Percentiles rank a stretch among this genome's conserved stretches.
phyloP scores from a whole-genome alignment of 2,797 vertebrate genomes.

The Myotis daubentonii region DNA sequence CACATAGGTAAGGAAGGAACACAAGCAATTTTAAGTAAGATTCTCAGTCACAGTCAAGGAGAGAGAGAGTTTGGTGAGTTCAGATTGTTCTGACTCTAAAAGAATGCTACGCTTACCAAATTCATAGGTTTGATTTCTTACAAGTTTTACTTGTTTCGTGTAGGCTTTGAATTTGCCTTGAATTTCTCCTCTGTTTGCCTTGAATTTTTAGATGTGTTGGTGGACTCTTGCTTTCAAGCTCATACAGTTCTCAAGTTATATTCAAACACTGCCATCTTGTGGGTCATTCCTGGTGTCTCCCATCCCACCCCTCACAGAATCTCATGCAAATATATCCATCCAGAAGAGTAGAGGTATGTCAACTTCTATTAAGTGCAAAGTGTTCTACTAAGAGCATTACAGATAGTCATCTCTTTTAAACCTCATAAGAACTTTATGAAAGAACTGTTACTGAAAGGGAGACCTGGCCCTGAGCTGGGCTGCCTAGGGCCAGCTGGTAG shows the following conservation, averaged over 20 bases:
- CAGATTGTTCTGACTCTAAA: neutral
- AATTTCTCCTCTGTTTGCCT: constrained; percentile 8
- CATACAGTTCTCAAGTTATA: neutral
- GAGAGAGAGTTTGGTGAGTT: neutral
- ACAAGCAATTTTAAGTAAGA: neutral
- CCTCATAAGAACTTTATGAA: constrained; percentile 16
- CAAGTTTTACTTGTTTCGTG: neutral
- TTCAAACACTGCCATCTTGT: constrained; percentile 65
- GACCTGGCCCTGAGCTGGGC: no score
- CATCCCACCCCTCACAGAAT: neutral
- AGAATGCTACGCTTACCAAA: neutral
- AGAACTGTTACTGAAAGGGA: neutral
- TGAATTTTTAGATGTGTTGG: neutral
- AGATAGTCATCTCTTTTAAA: neutral
- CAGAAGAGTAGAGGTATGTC: neutral
- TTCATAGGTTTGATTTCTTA: constrained; percentile 8
- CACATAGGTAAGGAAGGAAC: neutral
- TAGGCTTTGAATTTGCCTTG: constrained; percentile 38
- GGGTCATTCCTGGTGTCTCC: constrained; percentile 7
- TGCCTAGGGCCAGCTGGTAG: no score
- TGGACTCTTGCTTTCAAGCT: neutral
- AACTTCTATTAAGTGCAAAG: neutral
- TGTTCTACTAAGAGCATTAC: neutral
- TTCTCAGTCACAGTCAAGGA: neutral
- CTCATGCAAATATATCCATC: neutral